Evolutionary conservation across 2,888 invertebrate species (phyloP), one percentile per base, ranked within the genome.

Genomic region (Oxycera nigricornis): DNA sequence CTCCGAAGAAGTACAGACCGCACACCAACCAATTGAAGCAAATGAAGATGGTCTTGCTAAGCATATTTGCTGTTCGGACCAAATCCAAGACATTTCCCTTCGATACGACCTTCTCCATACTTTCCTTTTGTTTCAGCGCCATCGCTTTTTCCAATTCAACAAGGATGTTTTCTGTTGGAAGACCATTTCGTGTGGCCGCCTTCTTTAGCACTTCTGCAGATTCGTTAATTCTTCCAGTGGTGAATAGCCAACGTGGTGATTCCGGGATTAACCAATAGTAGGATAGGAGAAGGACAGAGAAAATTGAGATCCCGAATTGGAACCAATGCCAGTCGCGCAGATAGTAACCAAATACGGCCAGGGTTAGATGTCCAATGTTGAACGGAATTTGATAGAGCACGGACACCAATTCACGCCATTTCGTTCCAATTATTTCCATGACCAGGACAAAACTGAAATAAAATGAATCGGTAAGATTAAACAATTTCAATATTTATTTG

Each of bases 1-100:
- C 90, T 0, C 95, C 95, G 81, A 94, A 95, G 85, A 94, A 92
- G 79, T 93, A 92, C 80, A 94, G 87, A 0, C 94, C 93, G 78
- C 93, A 92, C 2, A 92, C 92, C 74, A 92, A 88, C 94, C 94
- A 94, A 82, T 92, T 92, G 83, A 90, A 91, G 80, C 90, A 90
- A 78, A 92, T 90, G 52, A 90, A 90, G 7, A 92, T 80, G 0
- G 92, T 91, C 79, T 91, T 90, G 41, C 86, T 83, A 57, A 92
- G 87, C 84, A 92, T 87, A 65, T 89, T 89, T 0, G 90, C 90
- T 0, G 91, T 91, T 26, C 89, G 87, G 80, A 92, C 88, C 55
- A 92, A 82, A 76, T 90, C 91, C 0, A 90, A 30, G 76, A 91
- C 85, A 0, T 88, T 88, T 1, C 87, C 88, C 31, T 86, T 80